These are phyloP conservation scores for Oceanites oceanicus DNA, from an alignment of 2,113 vertebrate genomes.

Conservation along the genomic window DNA sequence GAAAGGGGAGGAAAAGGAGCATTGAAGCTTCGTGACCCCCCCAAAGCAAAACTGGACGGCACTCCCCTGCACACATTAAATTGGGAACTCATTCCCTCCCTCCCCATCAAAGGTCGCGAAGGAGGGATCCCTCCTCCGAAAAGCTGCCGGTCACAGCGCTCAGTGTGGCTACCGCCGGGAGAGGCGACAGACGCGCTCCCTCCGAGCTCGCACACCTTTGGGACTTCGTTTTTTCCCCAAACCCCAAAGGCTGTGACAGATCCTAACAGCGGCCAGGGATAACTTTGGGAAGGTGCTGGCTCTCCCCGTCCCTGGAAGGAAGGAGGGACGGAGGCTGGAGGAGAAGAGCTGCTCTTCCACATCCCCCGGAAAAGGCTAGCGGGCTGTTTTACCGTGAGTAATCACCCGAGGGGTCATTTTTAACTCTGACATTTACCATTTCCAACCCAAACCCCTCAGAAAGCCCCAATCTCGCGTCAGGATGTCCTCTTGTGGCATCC, in stretches of 20 bases:
- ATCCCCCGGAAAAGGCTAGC: neutral
- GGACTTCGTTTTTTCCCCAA: neutral
- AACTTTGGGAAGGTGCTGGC: neutral
- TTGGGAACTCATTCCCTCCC: neutral
- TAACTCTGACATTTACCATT: neutral
- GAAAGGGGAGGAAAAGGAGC: neutral
- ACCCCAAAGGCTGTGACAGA: neutral
- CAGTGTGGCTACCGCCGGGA: accelerated
- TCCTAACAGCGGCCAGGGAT: accelerated
- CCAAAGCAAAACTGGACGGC: neutral
- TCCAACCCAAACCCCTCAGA: neutral
- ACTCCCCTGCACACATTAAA: no score
- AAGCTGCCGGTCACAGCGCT: neutral
- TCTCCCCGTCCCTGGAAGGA: neutral
- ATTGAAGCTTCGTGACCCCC: accelerated
- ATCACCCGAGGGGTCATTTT: neutral
- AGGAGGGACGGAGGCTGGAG: neutral
- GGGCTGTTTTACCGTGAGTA: accelerated
- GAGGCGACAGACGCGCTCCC: accelerated
- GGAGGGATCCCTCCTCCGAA: neutral
- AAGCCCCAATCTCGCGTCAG: neutral
- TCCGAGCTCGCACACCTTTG: accelerated
- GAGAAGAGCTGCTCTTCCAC: neutral
- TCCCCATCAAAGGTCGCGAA: neutral
- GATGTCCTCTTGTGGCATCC: neutral